phyloP scores from a whole-genome alignment of 2,113 vertebrate species.

The Notarius lentiginosus region DNA sequence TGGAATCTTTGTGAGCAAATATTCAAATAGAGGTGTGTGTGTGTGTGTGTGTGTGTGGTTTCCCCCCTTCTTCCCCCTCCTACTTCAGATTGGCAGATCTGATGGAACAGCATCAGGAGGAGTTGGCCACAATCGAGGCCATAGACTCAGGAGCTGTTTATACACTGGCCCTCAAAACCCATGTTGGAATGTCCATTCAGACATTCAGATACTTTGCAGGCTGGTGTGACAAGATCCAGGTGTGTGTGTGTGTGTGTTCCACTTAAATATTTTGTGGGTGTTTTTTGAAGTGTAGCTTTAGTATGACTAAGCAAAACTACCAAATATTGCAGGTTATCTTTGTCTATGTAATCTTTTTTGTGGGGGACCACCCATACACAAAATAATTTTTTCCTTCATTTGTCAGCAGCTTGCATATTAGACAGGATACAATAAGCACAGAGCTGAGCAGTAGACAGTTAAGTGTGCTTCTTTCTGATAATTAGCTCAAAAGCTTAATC shows the following conservation, averaged over 20 bases:
- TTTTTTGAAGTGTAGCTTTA: not conserved
- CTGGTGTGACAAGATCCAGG: constrained; percentile 83
- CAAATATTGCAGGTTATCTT: not conserved
- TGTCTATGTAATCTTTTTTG: not conserved
- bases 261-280: not conserved
- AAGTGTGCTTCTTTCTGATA: not conserved
- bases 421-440: not conserved
- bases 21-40: not conserved
- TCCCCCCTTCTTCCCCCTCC: no score
- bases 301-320: not conserved
- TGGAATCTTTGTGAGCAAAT: no score
- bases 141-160: constrained; percentile 80
- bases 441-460: not conserved
- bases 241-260: constrained; percentile 61
- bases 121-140: constrained; percentile 78
- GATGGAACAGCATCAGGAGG: constrained; percentile 80
- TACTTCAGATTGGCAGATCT: constrained; percentile 74
- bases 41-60: constrained; percentile 9
- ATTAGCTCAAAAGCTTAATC: not conserved
- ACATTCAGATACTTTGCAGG: constrained; percentile 81
- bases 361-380: not conserved
- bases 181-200: constrained; percentile 82
- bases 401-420: not conserved
- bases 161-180: constrained; percentile 80
- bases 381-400: not conserved